Percentiles rank a stretch among this genome's conserved stretches.
Conservation (phyloP, 1,140 invertebrate genomes). For the Cecropterus lyciades region DNA sequence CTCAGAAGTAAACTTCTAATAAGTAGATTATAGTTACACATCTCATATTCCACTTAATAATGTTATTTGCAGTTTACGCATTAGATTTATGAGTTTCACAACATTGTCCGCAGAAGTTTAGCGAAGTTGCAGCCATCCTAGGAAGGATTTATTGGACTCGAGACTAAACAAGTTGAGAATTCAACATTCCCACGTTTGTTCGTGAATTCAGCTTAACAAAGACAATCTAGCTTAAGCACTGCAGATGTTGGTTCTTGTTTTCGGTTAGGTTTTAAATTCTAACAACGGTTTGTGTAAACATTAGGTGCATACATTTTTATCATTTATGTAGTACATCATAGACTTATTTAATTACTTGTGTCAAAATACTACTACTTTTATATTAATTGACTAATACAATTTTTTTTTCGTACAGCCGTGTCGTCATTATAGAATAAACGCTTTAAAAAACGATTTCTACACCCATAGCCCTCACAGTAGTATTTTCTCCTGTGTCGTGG, state of each 20-base stretch:
- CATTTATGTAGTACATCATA: no score
- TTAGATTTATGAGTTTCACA: constrained; percentile 31
- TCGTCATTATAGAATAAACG: no score
- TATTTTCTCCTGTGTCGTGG: no score
- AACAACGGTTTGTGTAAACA: background rate
- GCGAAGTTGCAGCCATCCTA: constrained; percentile 24
- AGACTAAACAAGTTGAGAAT: constrained; percentile 35
- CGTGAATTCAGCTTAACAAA: constrained; percentile 22
- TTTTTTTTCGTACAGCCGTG: no score
- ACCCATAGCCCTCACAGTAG: no score
- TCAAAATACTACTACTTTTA: no score
- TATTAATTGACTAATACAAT: no score
- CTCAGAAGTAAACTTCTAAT: no score
- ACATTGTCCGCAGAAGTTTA: constrained; percentile 22
- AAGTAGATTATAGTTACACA: background rate
- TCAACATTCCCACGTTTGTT: constrained; percentile 31
- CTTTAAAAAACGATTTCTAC: no score
- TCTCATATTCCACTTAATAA: background rate
- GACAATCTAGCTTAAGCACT: constrained; percentile 26
- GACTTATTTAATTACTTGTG: no score
- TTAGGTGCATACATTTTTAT: no score
- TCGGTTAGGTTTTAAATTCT: constrained; percentile 8
- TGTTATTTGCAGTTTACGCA: background rate
- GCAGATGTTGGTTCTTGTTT: constrained; percentile 4
- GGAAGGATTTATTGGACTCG: constrained; percentile 35